Evolutionary conservation across 2,113 vertebrate genomes (phyloP).

Genomic region (Dissostichus mawsoni): DNA sequence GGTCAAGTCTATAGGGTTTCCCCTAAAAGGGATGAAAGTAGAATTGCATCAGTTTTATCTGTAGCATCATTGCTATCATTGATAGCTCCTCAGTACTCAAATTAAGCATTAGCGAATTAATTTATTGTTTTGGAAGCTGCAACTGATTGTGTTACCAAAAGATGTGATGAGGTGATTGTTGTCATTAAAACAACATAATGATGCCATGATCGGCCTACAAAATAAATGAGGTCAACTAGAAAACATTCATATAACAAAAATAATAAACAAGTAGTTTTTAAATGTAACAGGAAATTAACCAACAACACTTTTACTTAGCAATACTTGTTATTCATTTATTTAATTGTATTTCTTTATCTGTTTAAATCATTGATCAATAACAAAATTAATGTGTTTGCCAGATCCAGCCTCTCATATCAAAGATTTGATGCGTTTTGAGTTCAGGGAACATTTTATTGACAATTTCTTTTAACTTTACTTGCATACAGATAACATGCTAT

Average conservation of each 20-base stretch:
- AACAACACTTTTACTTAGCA: background rate
- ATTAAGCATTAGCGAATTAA: background rate
- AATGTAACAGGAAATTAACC: background rate
- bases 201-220: background rate
- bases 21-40: background rate
- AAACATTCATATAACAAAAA: background rate
- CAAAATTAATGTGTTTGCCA: too few species aligned
- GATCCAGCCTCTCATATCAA: background rate
- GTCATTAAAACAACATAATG: background rate
- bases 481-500: background rate
- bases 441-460: background rate
- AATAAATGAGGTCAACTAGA: background rate
- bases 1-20: slow-evolving; percentile 41
- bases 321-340: too few species aligned
- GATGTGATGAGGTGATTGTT: background rate
- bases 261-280: background rate
- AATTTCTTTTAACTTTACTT: background rate
- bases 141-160: background rate
- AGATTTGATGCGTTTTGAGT: background rate
- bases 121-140: background rate
- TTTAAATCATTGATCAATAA: too few species aligned
- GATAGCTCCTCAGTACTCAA: background rate
- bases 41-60: background rate
- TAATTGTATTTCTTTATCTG: too few species aligned
- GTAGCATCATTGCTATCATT: background rate